Evolutionary conservation across 2,113 vertebrate genomes (phyloP).

Genomic region (Fregata magnificens): DNA sequence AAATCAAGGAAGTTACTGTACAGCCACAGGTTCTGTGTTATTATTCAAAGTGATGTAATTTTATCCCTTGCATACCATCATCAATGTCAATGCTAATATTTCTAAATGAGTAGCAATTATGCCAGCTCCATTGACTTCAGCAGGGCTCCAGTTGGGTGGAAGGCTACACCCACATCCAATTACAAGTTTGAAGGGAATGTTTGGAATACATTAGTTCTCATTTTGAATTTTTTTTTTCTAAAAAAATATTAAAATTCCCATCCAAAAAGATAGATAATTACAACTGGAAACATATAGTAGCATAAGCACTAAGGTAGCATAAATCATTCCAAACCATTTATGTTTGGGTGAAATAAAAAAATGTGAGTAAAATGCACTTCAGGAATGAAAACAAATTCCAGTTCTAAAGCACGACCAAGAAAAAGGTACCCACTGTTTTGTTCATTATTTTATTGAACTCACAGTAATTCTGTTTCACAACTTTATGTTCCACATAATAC

Average conservation of each 20-base stretch:
- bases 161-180: neutral
- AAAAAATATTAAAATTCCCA: conserved; percentile 27
- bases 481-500: conserved; percentile 30
- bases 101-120: neutral
- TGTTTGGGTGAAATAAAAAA: conserved; percentile 46
- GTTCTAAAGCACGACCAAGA: neutral
- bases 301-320: neutral
- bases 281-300: neutral
- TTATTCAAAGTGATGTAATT: neutral
- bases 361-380: neutral
- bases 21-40: neutral
- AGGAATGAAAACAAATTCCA: neutral
- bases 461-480: conserved; percentile 38
- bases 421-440: neutral
- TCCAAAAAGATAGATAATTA: conserved; percentile 29
- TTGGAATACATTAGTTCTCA: conserved; percentile 2
- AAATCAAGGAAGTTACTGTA: conserved; percentile 26
- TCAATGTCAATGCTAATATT: neutral
- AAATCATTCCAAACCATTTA: conserved; percentile 35
- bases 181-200: neutral
- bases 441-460: conserved; percentile 41
- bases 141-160: neutral
- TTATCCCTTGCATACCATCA: neutral
- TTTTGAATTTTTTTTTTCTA: conserved; percentile 49
- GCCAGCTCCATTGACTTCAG: neutral